Conservation (phyloP, 1,140 invertebrate genomes). For the Heliconius himera region DNA sequence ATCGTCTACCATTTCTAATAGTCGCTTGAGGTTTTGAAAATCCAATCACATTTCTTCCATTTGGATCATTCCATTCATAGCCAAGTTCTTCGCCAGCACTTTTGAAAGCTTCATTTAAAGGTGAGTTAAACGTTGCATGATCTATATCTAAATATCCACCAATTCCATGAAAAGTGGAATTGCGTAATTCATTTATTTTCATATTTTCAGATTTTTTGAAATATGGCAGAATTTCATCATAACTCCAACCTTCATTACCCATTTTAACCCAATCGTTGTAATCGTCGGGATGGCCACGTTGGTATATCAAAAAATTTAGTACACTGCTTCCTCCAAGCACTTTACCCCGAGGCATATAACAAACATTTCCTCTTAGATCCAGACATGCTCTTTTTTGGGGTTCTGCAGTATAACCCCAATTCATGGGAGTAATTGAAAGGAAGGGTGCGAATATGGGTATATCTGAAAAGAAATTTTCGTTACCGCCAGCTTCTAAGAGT, state of each 20-base stretch:
- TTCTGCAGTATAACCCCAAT: slow-evolving; percentile 91
- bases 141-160: slow-evolving; percentile 87
- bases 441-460: slow-evolving; percentile 87
- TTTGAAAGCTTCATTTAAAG: slow-evolving; percentile 84
- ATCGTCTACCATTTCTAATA: slow-evolving; percentile 85
- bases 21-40: slow-evolving; percentile 88
- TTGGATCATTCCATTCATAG: slow-evolving; percentile 86
- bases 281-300: slow-evolving; percentile 86
- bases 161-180: slow-evolving; percentile 85
- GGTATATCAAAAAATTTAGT: slow-evolving; percentile 92
- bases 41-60: slow-evolving; percentile 83
- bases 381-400: slow-evolving; percentile 86
- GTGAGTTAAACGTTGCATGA: slow-evolving; percentile 84
- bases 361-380: slow-evolving; percentile 85
- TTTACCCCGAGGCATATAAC: slow-evolving; percentile 88
- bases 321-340: slow-evolving; percentile 89
- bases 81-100: slow-evolving; percentile 87
- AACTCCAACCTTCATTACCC: slow-evolving; percentile 94
- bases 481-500: slow-evolving; percentile 87
- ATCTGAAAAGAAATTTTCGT: slow-evolving; percentile 89
- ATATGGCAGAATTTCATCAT: slow-evolving; percentile 89
- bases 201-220: slow-evolving; percentile 91
- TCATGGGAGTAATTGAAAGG: slow-evolving; percentile 86
- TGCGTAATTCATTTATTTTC: slow-evolving; percentile 77
- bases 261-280: slow-evolving; percentile 87